A percentile compares a stretch with the other conserved stretches of the same genome.
These are phyloP conservation scores for Drosophila kuntzei DNA, from an alignment of 2,888 invertebrate genomes.

Conservation along the genomic window DNA sequence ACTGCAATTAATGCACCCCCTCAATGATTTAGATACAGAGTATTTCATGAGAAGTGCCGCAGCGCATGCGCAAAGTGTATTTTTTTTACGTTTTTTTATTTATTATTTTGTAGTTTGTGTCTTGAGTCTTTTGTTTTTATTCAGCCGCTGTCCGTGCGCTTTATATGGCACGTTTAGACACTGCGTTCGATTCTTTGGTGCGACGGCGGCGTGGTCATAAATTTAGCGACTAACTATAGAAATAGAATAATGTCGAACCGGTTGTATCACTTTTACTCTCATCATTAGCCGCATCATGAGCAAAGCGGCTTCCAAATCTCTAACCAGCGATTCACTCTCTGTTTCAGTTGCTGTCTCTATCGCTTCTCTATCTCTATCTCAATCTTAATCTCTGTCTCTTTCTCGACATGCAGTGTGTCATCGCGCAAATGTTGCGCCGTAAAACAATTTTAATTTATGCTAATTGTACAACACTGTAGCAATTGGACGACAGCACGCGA, in stretches of 20 bases:
- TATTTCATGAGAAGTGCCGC: constrained; percentile 16
- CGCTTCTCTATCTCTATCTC: neutral
- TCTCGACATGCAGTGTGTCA: constrained; percentile 64
- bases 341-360: constrained; percentile 1
- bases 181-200: constrained; percentile 58
- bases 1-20: constrained; percentile 5
- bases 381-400: constrained; percentile 5
- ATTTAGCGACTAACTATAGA: constrained; percentile 74
- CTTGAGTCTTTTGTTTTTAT: constrained; percentile 20
- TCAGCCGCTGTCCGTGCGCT: constrained; percentile 24
- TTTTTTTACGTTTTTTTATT: constrained; percentile 14
- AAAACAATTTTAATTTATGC: constrained; percentile 81
- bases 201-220: constrained; percentile 59
- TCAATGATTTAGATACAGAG: neutral
- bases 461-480: constrained; percentile 69
- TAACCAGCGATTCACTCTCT: constrained; percentile 15
- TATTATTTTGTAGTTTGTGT: constrained; percentile 9
- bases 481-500: constrained; percentile 66
- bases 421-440: constrained; percentile 68
- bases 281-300: constrained; percentile 70
- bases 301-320: constrained; percentile 27
- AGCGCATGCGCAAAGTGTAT: constrained; percentile 56
- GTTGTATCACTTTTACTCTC: constrained; percentile 79
- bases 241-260: constrained; percentile 72
- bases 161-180: constrained; percentile 60